Evolutionary conservation across 2,113 vertebrate species (phyloP).

Genomic region (Taxidea taxus): DNA sequence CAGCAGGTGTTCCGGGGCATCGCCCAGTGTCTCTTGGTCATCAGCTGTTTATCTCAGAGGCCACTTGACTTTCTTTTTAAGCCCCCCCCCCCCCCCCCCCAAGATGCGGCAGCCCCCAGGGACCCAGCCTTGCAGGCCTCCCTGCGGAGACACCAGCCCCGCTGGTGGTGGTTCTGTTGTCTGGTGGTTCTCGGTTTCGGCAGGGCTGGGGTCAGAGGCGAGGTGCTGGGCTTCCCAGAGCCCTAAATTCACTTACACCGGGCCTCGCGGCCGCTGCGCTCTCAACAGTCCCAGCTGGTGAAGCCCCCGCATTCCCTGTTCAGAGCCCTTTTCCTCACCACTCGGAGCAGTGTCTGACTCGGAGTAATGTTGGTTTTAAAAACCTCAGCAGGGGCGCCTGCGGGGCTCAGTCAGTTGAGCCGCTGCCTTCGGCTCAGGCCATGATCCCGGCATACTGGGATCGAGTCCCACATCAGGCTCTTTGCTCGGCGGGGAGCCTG

Average conservation of each 20-base stretch:
- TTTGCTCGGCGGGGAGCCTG: too few species aligned
- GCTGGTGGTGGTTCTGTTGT: background rate
- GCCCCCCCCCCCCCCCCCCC: background rate
- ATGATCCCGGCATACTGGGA: too few species aligned
- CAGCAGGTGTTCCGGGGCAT: background rate
- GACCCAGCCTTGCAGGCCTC: background rate
- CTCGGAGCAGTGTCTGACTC: rapidly evolving
- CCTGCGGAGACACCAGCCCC: background rate
- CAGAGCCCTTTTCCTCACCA: background rate
- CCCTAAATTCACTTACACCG: rapidly evolving
- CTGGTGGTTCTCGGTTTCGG: background rate
- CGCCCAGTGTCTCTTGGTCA: background rate
- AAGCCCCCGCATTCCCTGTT: background rate
- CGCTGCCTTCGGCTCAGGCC: too few species aligned
- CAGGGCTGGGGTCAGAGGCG: background rate
- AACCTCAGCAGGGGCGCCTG: too few species aligned
- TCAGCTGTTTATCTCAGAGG: background rate
- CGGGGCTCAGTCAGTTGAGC: too few species aligned
- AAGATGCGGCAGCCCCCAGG: background rate
- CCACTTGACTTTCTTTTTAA: background rate
- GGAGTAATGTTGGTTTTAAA: background rate
- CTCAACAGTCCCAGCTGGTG: background rate
- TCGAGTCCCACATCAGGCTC: too few species aligned
- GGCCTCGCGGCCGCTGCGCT: rapidly evolving
- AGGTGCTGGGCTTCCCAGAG: background rate